Percentiles rank a stretch among this genome's conserved stretches.
phyloP scores from a whole-genome alignment of 2,797 vertebrate genomes.

The Tangara arthus region DNA sequence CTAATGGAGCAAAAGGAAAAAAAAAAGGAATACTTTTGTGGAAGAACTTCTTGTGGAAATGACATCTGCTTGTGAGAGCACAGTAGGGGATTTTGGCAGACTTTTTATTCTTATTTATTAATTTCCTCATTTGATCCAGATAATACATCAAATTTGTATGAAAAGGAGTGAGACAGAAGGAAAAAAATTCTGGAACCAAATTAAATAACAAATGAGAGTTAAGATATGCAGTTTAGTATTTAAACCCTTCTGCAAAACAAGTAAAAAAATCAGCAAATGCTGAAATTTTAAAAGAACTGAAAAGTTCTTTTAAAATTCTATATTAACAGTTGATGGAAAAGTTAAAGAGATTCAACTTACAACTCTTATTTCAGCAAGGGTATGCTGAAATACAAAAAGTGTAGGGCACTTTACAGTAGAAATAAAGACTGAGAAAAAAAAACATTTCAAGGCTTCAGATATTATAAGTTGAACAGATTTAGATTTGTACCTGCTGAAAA shows the following conservation, averaged over 20 bases:
- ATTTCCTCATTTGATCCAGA: neutral
- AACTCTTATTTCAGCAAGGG: neutral
- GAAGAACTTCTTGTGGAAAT: neutral
- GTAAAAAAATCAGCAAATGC: neutral
- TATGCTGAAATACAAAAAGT: neutral
- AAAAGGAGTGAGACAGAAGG: neutral
- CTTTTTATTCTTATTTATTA: neutral
- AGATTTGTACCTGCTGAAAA: neutral
- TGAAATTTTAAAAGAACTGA: too few relatives aligned
- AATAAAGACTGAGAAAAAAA: neutral
- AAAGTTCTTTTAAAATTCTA: neutral
- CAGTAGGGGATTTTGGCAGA: rapidly evolving
- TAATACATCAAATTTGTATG: neutral
- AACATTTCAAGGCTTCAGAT: neutral
- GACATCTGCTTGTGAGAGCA: neutral
- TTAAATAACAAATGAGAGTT: neutral
- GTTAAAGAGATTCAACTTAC: neutral
- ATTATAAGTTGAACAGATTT: neutral
- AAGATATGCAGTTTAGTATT: neutral
- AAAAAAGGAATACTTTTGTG: rapidly evolving
- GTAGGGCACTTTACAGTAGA: neutral
- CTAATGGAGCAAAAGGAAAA: neutral
- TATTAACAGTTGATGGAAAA: neutral
- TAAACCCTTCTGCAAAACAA: neutral
- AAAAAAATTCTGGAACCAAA: neutral